These are phyloP conservation scores for Perccottus glenii DNA, from an alignment of 2,113 vertebrate species.

Conservation along the genomic window DNA sequence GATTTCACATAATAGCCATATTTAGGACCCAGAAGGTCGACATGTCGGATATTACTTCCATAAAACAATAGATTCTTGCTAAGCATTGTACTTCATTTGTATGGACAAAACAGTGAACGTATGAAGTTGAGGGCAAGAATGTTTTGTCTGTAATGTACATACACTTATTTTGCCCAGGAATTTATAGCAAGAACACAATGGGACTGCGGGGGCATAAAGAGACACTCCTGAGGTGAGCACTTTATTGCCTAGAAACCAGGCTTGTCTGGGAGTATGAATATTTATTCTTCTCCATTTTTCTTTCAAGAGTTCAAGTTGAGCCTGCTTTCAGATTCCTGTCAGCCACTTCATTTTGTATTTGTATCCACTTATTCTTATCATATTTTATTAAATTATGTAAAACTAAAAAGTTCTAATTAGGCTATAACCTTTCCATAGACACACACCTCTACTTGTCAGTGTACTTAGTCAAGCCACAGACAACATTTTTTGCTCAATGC, in stretches of 20 bases:
- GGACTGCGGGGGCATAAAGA: slow-evolving; percentile 39
- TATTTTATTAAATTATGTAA: not conserved
- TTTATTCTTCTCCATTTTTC: slow-evolving; percentile 13
- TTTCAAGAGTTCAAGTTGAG: slow-evolving; percentile 45
- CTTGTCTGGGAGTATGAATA: slow-evolving; percentile 38
- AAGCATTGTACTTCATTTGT: slow-evolving; percentile 23
- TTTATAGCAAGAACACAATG: slow-evolving; percentile 31
- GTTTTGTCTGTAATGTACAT: slow-evolving; percentile 35
- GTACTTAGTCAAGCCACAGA: not conserved
- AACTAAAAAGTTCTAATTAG: not conserved
- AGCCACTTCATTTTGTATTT: slow-evolving; percentile 5
- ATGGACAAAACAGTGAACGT: slow-evolving; percentile 34
- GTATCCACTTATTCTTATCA: not conserved
- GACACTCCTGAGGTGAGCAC: slow-evolving; percentile 49
- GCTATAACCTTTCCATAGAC: not conserved
- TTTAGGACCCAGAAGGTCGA: not conserved
- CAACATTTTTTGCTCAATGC: slow-evolving; percentile 34
- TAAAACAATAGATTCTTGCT: not conserved
- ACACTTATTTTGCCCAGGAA: slow-evolving; percentile 20
- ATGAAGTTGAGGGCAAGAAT: slow-evolving; percentile 24
- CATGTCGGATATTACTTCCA: too few species aligned
- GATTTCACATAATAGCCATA: not conserved
- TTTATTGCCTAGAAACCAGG: slow-evolving; percentile 37
- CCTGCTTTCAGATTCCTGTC: slow-evolving; percentile 12
- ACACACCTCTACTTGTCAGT: not conserved